These are phyloP conservation scores for Leucosticte australis DNA, from an alignment of 2,113 vertebrate species.

Conservation along the genomic window DNA sequence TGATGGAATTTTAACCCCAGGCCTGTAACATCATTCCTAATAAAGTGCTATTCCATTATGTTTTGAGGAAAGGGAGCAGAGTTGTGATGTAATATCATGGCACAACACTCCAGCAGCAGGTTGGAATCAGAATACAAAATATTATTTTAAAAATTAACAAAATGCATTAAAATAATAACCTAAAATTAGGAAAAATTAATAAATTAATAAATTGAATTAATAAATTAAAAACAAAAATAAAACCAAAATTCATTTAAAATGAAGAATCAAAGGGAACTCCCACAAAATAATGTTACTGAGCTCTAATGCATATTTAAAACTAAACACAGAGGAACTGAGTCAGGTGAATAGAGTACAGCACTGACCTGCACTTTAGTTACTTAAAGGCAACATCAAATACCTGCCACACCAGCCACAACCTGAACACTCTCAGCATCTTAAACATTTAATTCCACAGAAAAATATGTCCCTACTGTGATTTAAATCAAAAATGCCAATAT, in stretches of 20 bases:
- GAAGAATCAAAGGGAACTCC: not conserved
- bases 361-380: not conserved
- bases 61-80: not conserved
- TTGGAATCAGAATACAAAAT: not conserved
- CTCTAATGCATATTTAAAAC: not conserved
- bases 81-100: not conserved
- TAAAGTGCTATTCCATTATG: not conserved
- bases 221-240: not conserved
- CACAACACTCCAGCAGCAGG: not conserved
- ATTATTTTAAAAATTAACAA: not conserved
- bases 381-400: not conserved
- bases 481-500: not conserved
- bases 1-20: not conserved
- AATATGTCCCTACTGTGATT: not conserved
- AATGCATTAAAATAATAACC: not conserved
- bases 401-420: not conserved
- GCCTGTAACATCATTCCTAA: not conserved
- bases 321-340: not conserved
- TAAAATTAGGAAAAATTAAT: no score
- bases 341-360: not conserved
- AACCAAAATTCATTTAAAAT: not conserved
- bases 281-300: not conserved
- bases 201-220: no score
- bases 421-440: not conserved
- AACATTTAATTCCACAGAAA: not conserved